A percentile compares a stretch with the other conserved stretches of the same genome.
Evolutionary conservation across 1,140 invertebrate genomes (phyloP).

Genomic region (Callitettix versicolor): DNA sequence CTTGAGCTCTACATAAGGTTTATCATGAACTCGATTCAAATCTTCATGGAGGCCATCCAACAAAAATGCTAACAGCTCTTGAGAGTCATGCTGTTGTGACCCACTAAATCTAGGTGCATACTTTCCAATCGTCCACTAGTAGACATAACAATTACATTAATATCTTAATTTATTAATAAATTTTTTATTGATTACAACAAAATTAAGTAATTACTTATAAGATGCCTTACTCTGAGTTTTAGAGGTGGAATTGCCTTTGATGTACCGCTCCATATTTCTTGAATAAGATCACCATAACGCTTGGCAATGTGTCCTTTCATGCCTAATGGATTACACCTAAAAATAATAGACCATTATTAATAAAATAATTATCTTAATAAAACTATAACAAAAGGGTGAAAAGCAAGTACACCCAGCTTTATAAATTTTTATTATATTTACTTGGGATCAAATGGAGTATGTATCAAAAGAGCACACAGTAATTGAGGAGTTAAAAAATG

Average conservation of each 20-base stretch:
- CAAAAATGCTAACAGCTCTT: constrained; percentile 78
- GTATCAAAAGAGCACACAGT: too few relatives aligned
- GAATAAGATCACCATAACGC: constrained; percentile 73
- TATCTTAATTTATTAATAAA: background rate
- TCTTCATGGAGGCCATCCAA: constrained; percentile 84
- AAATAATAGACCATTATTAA: constrained; percentile 13
- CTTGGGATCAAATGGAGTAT: too few relatives aligned
- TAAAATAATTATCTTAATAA: too few relatives aligned
- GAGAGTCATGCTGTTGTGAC: constrained; percentile 82
- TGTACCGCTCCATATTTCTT: constrained; percentile 74
- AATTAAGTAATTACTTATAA: background rate
- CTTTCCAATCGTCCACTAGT: constrained; percentile 67
- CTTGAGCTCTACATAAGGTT: constrained; percentile 60
- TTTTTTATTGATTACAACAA: background rate
- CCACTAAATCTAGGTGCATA: constrained; percentile 73
- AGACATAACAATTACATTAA: constrained; percentile 14
- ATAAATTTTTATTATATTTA: too few relatives aligned
- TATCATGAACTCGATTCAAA: constrained; percentile 60
- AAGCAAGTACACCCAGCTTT: too few relatives aligned
- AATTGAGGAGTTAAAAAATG: too few relatives aligned
- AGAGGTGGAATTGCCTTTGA: constrained; percentile 72
- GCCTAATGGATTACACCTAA: constrained; percentile 63
- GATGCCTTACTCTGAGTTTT: constrained; percentile 51
- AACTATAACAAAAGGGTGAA: too few relatives aligned
- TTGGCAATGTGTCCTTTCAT: constrained; percentile 73